Percentiles rank a stretch among this genome's conserved stretches.
phyloP scores from a whole-genome alignment of 2,888 invertebrate species.

The Pollenia amentaria region DNA sequence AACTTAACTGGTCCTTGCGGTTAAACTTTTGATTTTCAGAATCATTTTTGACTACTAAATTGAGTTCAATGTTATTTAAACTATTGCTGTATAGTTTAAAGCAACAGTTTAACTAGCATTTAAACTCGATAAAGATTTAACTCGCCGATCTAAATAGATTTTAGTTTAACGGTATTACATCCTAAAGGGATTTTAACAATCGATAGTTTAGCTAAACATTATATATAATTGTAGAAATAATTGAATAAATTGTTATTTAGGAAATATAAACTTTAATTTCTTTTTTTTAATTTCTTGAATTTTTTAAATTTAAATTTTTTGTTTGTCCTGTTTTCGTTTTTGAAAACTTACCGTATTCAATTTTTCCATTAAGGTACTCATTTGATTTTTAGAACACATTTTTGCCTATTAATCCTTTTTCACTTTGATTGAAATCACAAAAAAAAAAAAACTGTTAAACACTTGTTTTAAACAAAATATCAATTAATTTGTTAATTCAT shows the following conservation, averaged over 20 bases:
- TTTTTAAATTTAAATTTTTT: not conserved
- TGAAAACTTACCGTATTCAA: constrained; percentile 89
- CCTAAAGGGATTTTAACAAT: too few relatives aligned
- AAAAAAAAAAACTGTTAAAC: not conserved
- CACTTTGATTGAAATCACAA: not conserved
- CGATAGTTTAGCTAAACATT: not conserved
- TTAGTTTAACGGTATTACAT: too few relatives aligned
- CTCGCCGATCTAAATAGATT: too few relatives aligned
- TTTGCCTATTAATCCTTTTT: constrained; percentile 64
- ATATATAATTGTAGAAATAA: too few relatives aligned
- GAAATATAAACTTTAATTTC: not conserved
- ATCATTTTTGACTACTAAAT: too few relatives aligned
- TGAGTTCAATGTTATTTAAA: too few relatives aligned
- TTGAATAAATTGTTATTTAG: too few relatives aligned
- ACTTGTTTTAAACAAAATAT: constrained; percentile 9
- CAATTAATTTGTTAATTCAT: constrained; percentile 17
- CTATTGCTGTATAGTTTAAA: too few relatives aligned
- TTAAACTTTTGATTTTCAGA: too few relatives aligned
- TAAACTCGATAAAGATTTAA: too few relatives aligned
- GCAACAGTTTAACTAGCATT: too few relatives aligned
- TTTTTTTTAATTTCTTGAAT: not conserved
- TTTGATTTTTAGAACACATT: constrained; percentile 90
- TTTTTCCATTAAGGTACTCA: constrained; percentile 89
- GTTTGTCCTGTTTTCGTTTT: not conserved
- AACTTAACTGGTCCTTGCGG: too few relatives aligned